Percentiles rank a stretch among this genome's conserved stretches.
Conservation (phyloP, 1,140 invertebrate genomes). For the Xylocopa sonorina region DNA sequence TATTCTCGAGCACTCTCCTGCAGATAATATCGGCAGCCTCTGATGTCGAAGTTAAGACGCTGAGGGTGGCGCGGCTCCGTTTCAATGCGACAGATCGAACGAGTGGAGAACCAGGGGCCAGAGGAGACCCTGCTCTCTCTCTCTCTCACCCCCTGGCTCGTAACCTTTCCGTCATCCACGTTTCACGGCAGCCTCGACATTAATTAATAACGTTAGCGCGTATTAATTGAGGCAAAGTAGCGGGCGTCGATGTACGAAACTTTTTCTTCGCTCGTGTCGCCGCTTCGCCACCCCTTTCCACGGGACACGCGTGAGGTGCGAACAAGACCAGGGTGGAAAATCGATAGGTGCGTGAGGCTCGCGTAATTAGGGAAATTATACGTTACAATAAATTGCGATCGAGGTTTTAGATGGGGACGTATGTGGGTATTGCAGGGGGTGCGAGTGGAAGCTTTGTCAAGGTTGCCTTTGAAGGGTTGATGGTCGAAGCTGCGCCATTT, state of each 20-base stretch:
- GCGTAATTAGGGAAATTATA: conserved; percentile 47
- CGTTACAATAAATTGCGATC: conserved; percentile 6
- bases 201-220: conserved; percentile 73
- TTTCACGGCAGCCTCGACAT: conserved; percentile 53
- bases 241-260: conserved; percentile 35
- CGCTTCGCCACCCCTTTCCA: conserved; percentile 12
- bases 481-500: too few species aligned
- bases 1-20: conserved; percentile 72
- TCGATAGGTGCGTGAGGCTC: conserved; percentile 35
- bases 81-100: conserved; percentile 49
- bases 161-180: not conserved
- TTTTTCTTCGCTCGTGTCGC: conserved; percentile 51
- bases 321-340: not conserved
- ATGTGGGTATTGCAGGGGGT: not conserved
- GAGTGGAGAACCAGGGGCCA: not conserved
- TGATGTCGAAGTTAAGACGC: conserved; percentile 72
- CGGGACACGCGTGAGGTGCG: conserved; percentile 1
- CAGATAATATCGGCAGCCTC: conserved; percentile 68
- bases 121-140: conserved; percentile 20
- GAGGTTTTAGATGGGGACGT: not conserved
- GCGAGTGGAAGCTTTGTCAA: too few species aligned
- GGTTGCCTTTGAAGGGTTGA: too few species aligned
- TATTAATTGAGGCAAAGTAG: conserved; percentile 71
- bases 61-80: conserved; percentile 36
- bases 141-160: not conserved